Percentiles rank a stretch among this genome's conserved stretches.
phyloP scores from a whole-genome alignment of 2,797 vertebrate genomes.

The Decapterus maruadsi region DNA sequence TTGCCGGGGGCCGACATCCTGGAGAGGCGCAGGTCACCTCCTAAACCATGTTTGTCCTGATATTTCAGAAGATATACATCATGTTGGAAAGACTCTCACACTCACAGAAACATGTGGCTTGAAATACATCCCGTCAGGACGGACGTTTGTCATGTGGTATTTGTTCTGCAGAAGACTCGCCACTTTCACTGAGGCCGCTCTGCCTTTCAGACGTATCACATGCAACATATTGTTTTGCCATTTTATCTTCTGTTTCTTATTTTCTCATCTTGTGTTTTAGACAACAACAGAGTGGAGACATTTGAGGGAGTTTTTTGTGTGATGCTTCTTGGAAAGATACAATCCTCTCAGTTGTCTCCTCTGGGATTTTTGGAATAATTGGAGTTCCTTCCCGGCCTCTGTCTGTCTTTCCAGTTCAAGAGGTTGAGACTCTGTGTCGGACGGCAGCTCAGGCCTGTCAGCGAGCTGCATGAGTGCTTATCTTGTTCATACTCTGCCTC shows the following conservation, averaged over 20 bases:
- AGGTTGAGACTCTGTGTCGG: constrained; percentile 38
- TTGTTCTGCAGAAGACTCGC: constrained; percentile 6
- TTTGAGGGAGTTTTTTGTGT: constrained; percentile 1
- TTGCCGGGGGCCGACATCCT: constrained; percentile 52
- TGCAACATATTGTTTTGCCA: neutral
- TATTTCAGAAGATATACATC: constrained; percentile 57
- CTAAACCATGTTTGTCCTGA: constrained; percentile 57
- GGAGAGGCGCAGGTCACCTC: constrained; percentile 47
- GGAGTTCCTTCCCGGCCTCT: constrained; percentile 59
- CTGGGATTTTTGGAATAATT: constrained; percentile 67
- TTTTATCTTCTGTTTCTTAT: neutral
- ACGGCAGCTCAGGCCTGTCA: constrained; percentile 30
- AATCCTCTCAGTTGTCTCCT: constrained; percentile 53
- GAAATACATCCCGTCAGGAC: constrained; percentile 41
- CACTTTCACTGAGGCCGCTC: constrained; percentile 1
- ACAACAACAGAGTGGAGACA: constrained; percentile 5
- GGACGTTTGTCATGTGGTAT: constrained; percentile 21
- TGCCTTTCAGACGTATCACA: constrained; percentile 19
- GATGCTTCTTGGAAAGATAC: neutral
- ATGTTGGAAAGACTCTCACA: constrained; percentile 36
- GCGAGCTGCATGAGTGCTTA: constrained; percentile 41
- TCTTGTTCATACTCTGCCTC: constrained; percentile 50
- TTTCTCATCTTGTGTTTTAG: constrained; percentile 9
- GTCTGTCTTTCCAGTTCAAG: constrained; percentile 49
- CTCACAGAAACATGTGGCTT: constrained; percentile 58